Conservation (phyloP, 30 jellyfish, hydroid and myxozoan species). For the Cassiopea andromeda region DNA sequence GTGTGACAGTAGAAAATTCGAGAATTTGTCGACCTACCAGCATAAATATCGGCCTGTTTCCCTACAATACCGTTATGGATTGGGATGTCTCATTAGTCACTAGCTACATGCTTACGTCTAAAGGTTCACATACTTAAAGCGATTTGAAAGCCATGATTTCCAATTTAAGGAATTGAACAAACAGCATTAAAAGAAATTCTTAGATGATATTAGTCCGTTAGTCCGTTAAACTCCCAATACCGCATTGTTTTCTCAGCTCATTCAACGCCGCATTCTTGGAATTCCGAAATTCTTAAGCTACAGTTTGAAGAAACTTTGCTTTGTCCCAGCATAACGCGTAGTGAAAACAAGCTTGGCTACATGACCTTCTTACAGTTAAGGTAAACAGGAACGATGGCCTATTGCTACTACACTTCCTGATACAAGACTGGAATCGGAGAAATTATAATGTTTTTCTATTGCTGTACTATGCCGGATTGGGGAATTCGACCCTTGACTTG, state of each 20-base stretch:
- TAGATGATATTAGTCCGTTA: constrained; percentile 40
- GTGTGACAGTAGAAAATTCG: neutral
- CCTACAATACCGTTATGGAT: no score
- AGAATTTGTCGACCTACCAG: neutral
- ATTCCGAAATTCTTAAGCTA: constrained; percentile 58
- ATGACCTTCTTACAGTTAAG: neutral
- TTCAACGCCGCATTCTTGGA: constrained; percentile 57
- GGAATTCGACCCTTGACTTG: neutral
- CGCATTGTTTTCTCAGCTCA: constrained; percentile 63
- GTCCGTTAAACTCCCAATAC: constrained; percentile 75
- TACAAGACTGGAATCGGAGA: neutral
- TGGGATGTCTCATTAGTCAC: no score
- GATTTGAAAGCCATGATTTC: neutral
- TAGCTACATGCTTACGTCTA: neutral
- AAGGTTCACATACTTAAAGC: neutral
- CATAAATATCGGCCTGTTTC: neutral
- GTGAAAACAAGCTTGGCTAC: constrained; percentile 44
- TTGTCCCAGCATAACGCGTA: constrained; percentile 60
- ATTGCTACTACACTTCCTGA: neutral
- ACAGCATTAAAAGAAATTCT: constrained; percentile 21
- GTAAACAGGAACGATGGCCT: neutral
- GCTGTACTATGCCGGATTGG: constrained; percentile 26
- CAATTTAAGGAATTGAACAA: constrained; percentile 9
- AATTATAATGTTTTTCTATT: constrained; percentile 18
- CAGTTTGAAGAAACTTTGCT: constrained; percentile 43